Base-by-base conservation (phyloP, 2,888 invertebrate species). In the Parapristionchus giblindavisi region DNA sequence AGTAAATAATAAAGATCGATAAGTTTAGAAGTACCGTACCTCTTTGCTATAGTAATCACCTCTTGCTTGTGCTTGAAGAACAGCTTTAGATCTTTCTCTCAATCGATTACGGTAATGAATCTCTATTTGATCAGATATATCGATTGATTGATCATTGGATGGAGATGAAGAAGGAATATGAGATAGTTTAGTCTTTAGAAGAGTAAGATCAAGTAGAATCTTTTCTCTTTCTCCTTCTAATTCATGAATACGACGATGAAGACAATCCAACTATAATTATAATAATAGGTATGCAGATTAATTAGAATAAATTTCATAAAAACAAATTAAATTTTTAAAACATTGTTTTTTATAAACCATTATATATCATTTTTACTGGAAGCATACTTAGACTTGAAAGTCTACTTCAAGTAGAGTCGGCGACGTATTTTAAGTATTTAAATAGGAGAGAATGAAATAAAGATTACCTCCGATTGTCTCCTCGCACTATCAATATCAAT, bases 141-240 rank as follows among this genome's bases (percentile, higher is more conserved):
- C 63, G 27, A 43, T 17, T 14, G 43, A 27, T 17, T 40, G 40
- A 3, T 63, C 40, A 40, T 40, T 63, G 63, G 5, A 61, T n/a
- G 38, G 34, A 36, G 32, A 5, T 24, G 2, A 38, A 36, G 5
- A 8, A 27, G n/a, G 32, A n/a, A 29, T 61, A 40, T 40, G 27
- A 34, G 71, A 24, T 11, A 76, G n/a, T 51, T 76, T 77, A 29
- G 56, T 73, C 34, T 56, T 73, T 38, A 80, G 38, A 3, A 82
- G 76, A 6, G 79, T 76, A 36, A 77, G 71, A 38, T 82, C 82
- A 5, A 82, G 68, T 24, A 77, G 72, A 14, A 77, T 77, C 14
- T 68, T 75, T 27, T 82, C 82, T 11, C 77, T 71, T 48, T 80
- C 79, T 38, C 76, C 75, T 40, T 80, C 79, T 14, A 81, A 65